phyloP scores from a whole-genome alignment of 2,888 invertebrate species.

The Mactromeris polynyma region DNA sequence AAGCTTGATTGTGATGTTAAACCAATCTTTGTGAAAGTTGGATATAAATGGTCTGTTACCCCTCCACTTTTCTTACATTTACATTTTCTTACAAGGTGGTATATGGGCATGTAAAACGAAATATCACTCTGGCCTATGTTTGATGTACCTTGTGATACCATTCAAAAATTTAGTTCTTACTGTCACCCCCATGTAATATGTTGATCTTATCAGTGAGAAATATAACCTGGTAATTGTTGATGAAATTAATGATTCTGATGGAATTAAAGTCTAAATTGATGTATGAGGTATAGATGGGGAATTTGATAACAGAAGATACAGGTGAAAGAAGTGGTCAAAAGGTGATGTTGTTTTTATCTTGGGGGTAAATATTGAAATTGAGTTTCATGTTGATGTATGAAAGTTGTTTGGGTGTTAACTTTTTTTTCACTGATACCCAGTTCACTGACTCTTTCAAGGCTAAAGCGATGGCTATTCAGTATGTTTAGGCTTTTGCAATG shows the following conservation, averaged over 20 bases:
- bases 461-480: too few species aligned
- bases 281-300: not conserved
- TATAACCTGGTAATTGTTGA: not conserved
- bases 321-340: not conserved
- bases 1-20: too few species aligned
- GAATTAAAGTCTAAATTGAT: not conserved
- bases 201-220: not conserved
- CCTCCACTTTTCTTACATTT: too few species aligned
- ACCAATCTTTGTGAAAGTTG: too few species aligned
- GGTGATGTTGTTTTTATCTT: not conserved
- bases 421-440: too few species aligned
- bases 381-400: too few species aligned
- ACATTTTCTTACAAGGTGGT: not conserved
- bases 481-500: too few species aligned
- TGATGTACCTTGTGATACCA: not conserved
- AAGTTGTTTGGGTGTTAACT: too few species aligned
- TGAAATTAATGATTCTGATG: not conserved
- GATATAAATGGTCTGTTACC: too few species aligned
- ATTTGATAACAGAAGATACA: not conserved
- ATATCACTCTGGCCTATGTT: not conserved
- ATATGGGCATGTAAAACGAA: not conserved
- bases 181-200: not conserved
- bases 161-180: not conserved
- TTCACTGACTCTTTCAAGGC: too few species aligned
- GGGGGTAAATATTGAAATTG: too few species aligned